Evolutionary conservation across 2,888 invertebrate genomes (phyloP), one percentile per base, ranked within the genome.

Genomic region (Apomyelois bistriatella): DNA sequence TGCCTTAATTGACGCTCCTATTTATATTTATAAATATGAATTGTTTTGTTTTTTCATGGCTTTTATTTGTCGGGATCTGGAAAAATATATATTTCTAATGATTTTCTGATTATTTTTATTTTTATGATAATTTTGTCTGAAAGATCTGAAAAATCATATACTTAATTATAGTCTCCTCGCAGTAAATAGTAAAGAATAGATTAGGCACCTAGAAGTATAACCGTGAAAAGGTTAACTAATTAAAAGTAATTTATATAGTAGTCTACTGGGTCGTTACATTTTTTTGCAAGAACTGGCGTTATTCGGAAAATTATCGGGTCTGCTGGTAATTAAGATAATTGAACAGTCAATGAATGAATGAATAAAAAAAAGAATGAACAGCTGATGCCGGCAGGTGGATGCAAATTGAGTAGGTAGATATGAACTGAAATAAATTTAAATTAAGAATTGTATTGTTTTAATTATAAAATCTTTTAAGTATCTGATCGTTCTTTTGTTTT

Each of bases 301-400:
- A 46, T 32, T 48, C 12, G 36, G 37, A 15, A 48, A 37, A 48
- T 50, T 40, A 50, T 50, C 49, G 49, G 15, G 53, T 60, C 55
- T 56, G 54, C 48, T 51, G 57, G 57, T 61, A 66, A 74, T 73
- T 72, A 71, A 68, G 49, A 57, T 66, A 69, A 73, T 74, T 74
- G 69, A 66, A 62, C 53, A 68, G 64, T 60, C 66, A 64, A 66
- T 68, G 65, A 61, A 55, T 56, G 55, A 60, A 57, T 5, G 22
- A 5, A 22, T 22, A 42, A 58, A 54, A 53, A 54, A 51, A 54
- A 58, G 42, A 54, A 40, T 35, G 48, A 58, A 65, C 74, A 77
- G 72, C 76, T 76, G 74, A 66, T 65, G 36, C n/a, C 5, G 57
- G 70, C 78, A 79, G 78, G 74, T 76, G 75, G 42, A 53, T 51